Evolutionary conservation across 2,113 vertebrate genomes (phyloP).

Genomic region (Macaca nemestrina): DNA sequence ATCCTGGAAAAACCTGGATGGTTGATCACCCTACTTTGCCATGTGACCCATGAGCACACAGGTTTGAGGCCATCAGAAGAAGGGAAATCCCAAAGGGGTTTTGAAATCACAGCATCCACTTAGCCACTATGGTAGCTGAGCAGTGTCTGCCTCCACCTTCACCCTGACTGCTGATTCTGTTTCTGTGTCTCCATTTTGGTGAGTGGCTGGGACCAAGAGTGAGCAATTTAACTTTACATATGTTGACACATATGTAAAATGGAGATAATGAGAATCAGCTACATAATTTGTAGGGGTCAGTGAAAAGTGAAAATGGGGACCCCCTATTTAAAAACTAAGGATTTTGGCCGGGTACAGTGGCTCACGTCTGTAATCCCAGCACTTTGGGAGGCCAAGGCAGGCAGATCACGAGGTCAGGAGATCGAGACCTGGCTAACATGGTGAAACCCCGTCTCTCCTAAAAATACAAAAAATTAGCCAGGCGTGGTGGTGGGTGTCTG

Average conservation of each 20-base stretch:
- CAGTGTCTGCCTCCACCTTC: not conserved
- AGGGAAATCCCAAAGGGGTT: not conserved
- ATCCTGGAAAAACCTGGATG: not conserved
- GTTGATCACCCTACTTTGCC: not conserved
- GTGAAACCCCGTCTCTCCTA: too few relatives aligned
- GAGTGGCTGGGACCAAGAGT: not conserved
- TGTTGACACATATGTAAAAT: not conserved
- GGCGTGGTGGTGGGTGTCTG: too few relatives aligned
- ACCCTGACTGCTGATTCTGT: not conserved
- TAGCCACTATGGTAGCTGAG: not conserved
- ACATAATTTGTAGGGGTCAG: not conserved
- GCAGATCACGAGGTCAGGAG: too few relatives aligned
- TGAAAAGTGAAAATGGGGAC: not conserved
- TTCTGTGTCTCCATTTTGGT: not conserved
- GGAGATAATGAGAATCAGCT: not conserved
- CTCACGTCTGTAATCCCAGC: too few relatives aligned
- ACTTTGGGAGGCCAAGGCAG: too few relatives aligned
- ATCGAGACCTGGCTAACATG: too few relatives aligned
- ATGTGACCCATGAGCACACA: not conserved
- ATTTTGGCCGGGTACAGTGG: not conserved
- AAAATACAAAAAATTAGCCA: too few relatives aligned
- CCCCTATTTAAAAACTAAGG: not conserved
- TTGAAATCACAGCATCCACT: not conserved
- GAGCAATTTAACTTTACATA: not conserved
- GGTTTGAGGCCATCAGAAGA: not conserved